Conservation (phyloP, 2,797 vertebrate genomes). For the Gambelia wislizenii region DNA sequence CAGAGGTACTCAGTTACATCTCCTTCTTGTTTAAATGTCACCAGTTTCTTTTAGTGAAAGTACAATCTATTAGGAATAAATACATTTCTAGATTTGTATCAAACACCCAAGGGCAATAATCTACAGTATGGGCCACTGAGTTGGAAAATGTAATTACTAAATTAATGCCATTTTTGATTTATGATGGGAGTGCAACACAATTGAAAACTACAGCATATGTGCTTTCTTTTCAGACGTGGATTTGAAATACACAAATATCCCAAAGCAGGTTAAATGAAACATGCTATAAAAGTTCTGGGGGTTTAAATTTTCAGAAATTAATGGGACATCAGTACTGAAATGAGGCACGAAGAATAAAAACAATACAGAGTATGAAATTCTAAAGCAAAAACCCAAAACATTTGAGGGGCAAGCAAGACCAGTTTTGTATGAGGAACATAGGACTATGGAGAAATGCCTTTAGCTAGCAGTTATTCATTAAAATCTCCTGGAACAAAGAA, state of each 20-base stretch:
- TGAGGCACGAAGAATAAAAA: not conserved
- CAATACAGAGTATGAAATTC: not conserved
- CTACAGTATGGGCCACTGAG: constrained; percentile 73
- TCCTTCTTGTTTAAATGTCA: constrained; percentile 58
- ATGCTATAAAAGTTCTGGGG: not conserved
- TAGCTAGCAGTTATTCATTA: too few relatives aligned
- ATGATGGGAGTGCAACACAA: constrained; percentile 66
- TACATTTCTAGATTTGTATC: constrained; percentile 64
- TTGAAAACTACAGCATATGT: constrained; percentile 61
- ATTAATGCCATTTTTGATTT: constrained; percentile 78
- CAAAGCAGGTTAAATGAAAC: constrained; percentile 27
- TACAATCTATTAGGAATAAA: constrained; percentile 64
- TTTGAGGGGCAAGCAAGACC: not conserved
- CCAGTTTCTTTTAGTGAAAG: constrained; percentile 40
- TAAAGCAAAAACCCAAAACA: not conserved
- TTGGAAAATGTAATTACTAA: constrained; percentile 82
- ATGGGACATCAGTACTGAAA: not conserved
- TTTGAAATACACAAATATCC: constrained; percentile 58
- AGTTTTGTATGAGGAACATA: not conserved
- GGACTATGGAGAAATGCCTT: not conserved
- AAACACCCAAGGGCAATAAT: constrained; percentile 75
- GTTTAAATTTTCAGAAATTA: not conserved
- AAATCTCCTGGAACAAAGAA: too few relatives aligned
- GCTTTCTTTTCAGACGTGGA: constrained; percentile 65
- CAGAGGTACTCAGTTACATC: not conserved